A percentile compares a stretch with the other conserved stretches of the same genome.
These are phyloP conservation scores for Atherix ibis DNA, from an alignment of 2,888 invertebrate species.

Conservation along the genomic window DNA sequence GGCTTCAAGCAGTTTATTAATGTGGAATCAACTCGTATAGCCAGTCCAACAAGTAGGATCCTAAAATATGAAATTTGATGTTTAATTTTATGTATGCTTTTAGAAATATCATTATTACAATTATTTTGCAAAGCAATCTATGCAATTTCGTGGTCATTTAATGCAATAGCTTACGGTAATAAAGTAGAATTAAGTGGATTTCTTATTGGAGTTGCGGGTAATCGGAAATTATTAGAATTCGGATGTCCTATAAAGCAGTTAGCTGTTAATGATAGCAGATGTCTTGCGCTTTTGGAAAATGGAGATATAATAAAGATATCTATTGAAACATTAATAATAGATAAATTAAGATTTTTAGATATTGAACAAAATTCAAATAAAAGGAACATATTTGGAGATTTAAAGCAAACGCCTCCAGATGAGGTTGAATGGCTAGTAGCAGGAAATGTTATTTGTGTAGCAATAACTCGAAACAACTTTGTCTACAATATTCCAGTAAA, in stretches of 20 bases:
- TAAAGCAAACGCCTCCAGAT: slow-evolving; percentile 20
- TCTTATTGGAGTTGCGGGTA: slow-evolving; percentile 11
- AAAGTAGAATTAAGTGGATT: slow-evolving; percentile 19
- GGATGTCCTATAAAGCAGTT: slow-evolving; percentile 16
- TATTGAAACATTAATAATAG: too few relatives aligned
- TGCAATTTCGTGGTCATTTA: slow-evolving; percentile 23
- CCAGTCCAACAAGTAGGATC: slow-evolving; percentile 2
- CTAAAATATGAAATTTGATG: too few relatives aligned
- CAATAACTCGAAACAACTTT: slow-evolving; percentile 33
- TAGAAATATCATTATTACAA: too few relatives aligned
- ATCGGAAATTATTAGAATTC: slow-evolving; percentile 14
- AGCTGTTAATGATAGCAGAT: slow-evolving; percentile 19
- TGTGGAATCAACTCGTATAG: slow-evolving; percentile 10
- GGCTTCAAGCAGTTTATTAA: slow-evolving; percentile 25
- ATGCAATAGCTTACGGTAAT: slow-evolving; percentile 16
- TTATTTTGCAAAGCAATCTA: too few relatives aligned
- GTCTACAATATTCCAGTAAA: slow-evolving; percentile 47
- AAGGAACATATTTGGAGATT: slow-evolving; percentile 20
- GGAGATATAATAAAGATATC: slow-evolving; percentile 23
- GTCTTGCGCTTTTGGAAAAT: slow-evolving; percentile 21
- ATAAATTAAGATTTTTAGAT: too few relatives aligned
- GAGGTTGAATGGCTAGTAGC: slow-evolving; percentile 34
- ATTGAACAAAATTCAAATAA: too few relatives aligned
- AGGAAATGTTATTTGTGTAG: slow-evolving; percentile 34
- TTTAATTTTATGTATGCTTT: too few relatives aligned